Percentiles rank a stretch among this genome's conserved stretches.
Evolutionary conservation across 2,888 invertebrate genomes (phyloP).

Genomic region (Polyommatus icarus): DNA sequence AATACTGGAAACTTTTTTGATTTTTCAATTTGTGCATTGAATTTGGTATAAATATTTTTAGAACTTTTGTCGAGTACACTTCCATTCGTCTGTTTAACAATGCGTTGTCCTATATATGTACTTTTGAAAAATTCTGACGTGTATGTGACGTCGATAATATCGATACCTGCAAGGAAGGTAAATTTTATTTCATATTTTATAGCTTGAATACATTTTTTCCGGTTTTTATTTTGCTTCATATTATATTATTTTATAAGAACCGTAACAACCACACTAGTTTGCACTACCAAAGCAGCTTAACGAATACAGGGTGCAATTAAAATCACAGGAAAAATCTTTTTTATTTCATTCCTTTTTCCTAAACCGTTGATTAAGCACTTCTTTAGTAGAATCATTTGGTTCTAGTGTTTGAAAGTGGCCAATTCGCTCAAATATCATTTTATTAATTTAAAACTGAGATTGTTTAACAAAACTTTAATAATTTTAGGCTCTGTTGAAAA

Average conservation of each 20-base stretch:
- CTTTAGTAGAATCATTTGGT: too few species aligned
- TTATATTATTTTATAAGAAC: background rate
- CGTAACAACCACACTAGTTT: too few species aligned
- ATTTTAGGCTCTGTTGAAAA: conserved; percentile 57
- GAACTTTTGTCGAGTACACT: conserved; percentile 51
- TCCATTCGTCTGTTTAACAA: conserved; percentile 62
- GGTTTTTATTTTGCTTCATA: background rate
- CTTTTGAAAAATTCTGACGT: conserved; percentile 62
- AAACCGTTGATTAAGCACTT: too few species aligned
- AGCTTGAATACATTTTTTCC: background rate
- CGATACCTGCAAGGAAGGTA: conserved; percentile 61
- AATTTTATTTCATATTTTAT: conserved; percentile 42
- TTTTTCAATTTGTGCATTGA: conserved; percentile 27
- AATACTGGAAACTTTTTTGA: background rate
- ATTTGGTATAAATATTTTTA: conserved; percentile 40
- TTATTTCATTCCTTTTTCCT: too few species aligned
- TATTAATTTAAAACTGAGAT: background rate
- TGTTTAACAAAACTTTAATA: background rate
- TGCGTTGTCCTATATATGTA: conserved; percentile 58
- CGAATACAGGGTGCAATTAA: too few species aligned
- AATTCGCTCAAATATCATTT: background rate
- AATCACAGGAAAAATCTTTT: background rate
- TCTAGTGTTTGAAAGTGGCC: background rate
- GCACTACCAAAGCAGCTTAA: too few species aligned
- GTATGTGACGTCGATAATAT: conserved; percentile 64